Percentiles rank a stretch among this genome's conserved stretches.
These are phyloP conservation scores for Epiblema foenella DNA, from an alignment of 2,888 invertebrate species.

Conservation along the genomic window DNA sequence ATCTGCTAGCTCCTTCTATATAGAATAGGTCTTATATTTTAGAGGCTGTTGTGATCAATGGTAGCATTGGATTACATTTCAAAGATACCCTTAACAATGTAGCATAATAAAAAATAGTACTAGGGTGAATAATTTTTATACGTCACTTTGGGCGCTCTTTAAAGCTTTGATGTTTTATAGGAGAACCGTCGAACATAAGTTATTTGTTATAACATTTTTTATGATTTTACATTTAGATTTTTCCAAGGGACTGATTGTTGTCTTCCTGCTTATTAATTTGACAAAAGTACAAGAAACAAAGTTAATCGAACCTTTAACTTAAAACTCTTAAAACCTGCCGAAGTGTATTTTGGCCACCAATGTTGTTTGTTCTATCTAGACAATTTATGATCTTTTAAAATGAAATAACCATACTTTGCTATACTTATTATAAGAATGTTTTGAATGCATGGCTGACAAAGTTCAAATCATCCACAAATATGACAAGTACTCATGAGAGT, in stretches of 20 bases:
- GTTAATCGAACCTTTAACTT: background rate
- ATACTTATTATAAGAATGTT: slow-evolving; percentile 32
- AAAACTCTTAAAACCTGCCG: background rate
- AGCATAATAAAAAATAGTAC: background rate
- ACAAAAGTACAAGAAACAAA: background rate
- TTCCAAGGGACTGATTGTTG: background rate
- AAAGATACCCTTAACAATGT: background rate
- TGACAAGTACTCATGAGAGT: slow-evolving; percentile 85
- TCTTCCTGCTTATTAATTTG: background rate
- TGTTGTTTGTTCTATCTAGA: background rate
- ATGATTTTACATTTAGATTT: background rate
- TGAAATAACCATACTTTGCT: too few species aligned
- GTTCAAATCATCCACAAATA: slow-evolving; percentile 45
- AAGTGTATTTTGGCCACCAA: slow-evolving; percentile 24
- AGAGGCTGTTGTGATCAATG: background rate
- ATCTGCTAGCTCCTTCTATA: background rate
- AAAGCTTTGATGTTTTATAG: background rate
- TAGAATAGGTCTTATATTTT: background rate
- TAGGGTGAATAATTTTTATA: background rate
- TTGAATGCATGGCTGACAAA: slow-evolving; percentile 16
- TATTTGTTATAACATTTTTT: too few species aligned
- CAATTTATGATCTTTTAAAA: background rate
- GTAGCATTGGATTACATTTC: background rate
- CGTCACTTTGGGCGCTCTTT: background rate
- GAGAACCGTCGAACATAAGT: too few species aligned